Percentiles rank a stretch among this genome's conserved stretches.
Conservation (phyloP, 2,888 invertebrate genomes). For the Agriotes lineatus region DNA sequence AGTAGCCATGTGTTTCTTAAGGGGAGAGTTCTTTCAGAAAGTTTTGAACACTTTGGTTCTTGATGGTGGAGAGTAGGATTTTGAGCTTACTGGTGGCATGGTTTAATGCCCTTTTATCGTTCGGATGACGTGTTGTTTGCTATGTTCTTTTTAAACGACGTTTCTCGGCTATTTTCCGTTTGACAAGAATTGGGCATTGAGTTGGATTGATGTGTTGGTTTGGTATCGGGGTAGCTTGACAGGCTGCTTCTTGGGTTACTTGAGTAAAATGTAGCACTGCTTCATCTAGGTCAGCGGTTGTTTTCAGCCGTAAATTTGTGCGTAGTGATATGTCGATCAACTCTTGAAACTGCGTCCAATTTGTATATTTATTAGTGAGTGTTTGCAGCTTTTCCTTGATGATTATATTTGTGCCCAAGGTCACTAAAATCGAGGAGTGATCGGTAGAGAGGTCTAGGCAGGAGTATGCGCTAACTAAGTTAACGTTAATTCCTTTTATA, state of each 20-base stretch:
- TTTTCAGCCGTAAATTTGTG: no score
- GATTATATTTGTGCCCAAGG: no score
- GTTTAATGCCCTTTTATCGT: slow-evolving; percentile 3
- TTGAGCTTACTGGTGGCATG: slow-evolving; percentile 46
- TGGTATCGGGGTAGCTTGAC: neutral
- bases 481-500: no score
- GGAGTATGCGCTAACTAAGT: no score
- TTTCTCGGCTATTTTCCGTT: no score
- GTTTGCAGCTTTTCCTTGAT: no score
- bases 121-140: neutral
- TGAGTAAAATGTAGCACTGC: slow-evolving; percentile 1
- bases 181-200: neutral
- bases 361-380: no score
- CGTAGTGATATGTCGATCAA: no score
- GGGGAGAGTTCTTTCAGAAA: neutral
- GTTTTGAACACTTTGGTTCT: slow-evolving; percentile 1
- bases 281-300: no score
- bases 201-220: neutral
- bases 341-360: no score
- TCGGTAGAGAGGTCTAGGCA: no score
- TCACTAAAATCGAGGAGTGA: no score
- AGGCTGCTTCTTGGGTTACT: neutral
- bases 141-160: neutral
- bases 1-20: neutral
- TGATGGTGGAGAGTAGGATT: neutral